Evolutionary conservation across 2,797 vertebrate genomes (phyloP).

Genomic region (Smutsia gigantea): DNA sequence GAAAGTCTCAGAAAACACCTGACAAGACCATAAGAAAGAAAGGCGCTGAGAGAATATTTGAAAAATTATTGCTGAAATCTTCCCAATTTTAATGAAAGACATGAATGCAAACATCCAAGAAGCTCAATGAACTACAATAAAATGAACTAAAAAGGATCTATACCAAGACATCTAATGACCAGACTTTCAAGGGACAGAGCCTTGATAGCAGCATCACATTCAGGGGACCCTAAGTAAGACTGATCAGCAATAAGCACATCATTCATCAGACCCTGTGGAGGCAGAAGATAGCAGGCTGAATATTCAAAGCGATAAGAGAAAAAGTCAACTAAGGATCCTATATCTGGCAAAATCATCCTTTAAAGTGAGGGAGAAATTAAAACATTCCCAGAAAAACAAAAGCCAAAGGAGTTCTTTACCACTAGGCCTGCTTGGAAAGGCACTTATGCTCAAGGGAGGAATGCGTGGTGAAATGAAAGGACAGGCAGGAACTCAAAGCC

Average conservation of each 20-base stretch:
- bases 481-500: not conserved
- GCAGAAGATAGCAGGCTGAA: not conserved
- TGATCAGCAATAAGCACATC: not conserved
- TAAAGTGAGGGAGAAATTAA: not conserved
- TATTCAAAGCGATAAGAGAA: not conserved
- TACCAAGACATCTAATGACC: not conserved
- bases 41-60: not conserved
- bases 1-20: not conserved
- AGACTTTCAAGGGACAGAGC: not conserved
- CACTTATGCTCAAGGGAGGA: not conserved
- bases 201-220: not conserved
- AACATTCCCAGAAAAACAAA: not conserved
- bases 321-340: not conserved
- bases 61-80: not conserved
- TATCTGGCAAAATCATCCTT: not conserved
- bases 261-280: not conserved
- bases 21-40: not conserved
- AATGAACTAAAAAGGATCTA: not conserved
- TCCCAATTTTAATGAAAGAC: not conserved
- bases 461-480: not conserved
- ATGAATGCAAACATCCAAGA: not conserved
- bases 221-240: not conserved
- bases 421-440: not conserved
- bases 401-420: not conserved
- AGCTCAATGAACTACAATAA: not conserved